These are phyloP conservation scores for Calameuta pallipes DNA, from an alignment of 2,888 invertebrate species.

Conservation along the genomic window DNA sequence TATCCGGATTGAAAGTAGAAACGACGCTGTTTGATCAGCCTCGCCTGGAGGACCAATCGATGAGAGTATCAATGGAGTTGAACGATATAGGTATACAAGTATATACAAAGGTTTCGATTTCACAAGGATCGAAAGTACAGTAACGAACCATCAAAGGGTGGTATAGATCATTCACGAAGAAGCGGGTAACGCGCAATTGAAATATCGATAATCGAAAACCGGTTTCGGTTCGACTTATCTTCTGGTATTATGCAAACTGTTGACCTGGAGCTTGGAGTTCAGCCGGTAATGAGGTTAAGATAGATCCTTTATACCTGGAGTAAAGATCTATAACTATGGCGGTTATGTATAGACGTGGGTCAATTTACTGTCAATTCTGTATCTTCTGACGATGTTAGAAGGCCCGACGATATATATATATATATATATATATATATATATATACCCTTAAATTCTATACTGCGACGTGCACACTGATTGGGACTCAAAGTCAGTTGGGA, in stretches of 20 bases:
- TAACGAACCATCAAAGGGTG: not conserved
- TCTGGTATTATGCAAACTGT: not conserved
- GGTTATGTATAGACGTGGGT: not conserved
- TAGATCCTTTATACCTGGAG: not conserved
- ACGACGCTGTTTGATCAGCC: not conserved
- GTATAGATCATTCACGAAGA: not conserved
- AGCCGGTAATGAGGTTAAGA: not conserved
- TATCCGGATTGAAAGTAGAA: not conserved
- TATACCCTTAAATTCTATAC: not conserved
- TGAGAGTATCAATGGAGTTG: not conserved
- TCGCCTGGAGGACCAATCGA: not conserved
- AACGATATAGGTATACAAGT: not conserved
- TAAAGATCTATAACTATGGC: not conserved
- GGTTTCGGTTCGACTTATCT: not conserved
- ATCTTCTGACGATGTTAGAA: too few species aligned
- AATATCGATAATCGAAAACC: not conserved
- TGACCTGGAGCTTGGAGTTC: not conserved
- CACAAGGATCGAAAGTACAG: not conserved
- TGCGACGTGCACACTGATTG: not conserved
- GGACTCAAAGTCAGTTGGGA: not conserved
- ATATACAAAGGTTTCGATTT: not conserved
- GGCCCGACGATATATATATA: too few species aligned
- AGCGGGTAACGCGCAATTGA: not conserved
- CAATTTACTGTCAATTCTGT: not conserved
- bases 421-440: too few species aligned